phyloP scores from a whole-genome alignment of 2,113 vertebrate species.

The Solea solea region DNA sequence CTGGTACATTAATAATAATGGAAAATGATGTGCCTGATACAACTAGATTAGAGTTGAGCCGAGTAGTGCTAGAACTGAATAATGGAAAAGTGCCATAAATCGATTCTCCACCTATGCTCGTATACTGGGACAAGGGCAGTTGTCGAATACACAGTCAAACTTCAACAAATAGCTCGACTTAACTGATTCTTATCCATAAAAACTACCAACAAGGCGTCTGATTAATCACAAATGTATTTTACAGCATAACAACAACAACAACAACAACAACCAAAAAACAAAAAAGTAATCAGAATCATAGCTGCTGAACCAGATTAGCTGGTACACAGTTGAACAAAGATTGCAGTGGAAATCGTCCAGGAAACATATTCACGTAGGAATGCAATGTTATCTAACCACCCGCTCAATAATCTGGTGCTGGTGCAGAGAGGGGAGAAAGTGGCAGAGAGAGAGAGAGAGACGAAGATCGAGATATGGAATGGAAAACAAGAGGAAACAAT shows the following conservation, averaged over 20 bases:
- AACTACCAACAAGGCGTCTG: neutral
- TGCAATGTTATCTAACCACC: constrained; percentile 50
- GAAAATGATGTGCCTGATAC: too few relatives aligned
- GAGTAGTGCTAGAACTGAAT: too few relatives aligned
- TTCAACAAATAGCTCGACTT: too few relatives aligned
- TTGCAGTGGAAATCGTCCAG: constrained; percentile 42
- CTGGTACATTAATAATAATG: too few relatives aligned
- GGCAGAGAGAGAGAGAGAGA: neutral
- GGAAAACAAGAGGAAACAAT: constrained; percentile 35
- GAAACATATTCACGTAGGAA: constrained; percentile 63
- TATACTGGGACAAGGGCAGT: too few relatives aligned
- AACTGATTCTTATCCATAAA: neutral
- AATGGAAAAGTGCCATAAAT: too few relatives aligned
- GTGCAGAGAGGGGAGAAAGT: constrained; percentile 14
- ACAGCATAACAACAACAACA: neutral
- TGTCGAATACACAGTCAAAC: too few relatives aligned
- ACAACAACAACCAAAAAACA: too few relatives aligned
- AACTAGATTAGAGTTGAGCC: too few relatives aligned
- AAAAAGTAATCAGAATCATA: constrained; percentile 2
- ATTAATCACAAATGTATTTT: neutral
- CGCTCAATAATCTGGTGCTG: constrained; percentile 35
- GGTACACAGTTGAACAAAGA: constrained; percentile 9
- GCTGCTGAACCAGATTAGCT: constrained; percentile 41
- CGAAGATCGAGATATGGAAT: neutral
- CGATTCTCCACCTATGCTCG: too few relatives aligned